Conservation (phyloP, 2,888 invertebrate genomes). For the Drosophila vallismaia region DNA sequence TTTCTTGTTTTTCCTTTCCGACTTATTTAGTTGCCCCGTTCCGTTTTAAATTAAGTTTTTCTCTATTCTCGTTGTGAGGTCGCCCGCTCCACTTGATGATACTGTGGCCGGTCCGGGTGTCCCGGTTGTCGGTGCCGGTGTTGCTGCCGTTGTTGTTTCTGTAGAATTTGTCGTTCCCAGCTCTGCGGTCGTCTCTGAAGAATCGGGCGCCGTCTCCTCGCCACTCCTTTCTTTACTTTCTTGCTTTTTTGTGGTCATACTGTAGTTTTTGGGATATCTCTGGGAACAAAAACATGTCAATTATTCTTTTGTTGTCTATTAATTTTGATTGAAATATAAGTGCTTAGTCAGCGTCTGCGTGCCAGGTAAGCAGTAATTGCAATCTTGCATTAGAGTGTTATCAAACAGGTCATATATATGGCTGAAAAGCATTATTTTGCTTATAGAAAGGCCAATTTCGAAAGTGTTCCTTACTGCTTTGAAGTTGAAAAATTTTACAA, state of each 20-base stretch:
- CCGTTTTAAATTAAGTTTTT: constrained; percentile 62
- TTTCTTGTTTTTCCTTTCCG: constrained; percentile 21
- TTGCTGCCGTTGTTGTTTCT: constrained; percentile 36
- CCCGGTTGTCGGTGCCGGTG: neutral
- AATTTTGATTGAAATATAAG: constrained; percentile 10
- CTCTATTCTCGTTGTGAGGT: constrained; percentile 55
- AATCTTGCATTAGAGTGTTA: constrained; percentile 31
- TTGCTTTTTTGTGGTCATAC: constrained; percentile 60
- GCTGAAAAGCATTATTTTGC: neutral
- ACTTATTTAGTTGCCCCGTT: constrained; percentile 15
- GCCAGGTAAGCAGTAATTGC: constrained; percentile 55
- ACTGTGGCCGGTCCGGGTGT: constrained; percentile 44
- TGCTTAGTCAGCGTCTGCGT: constrained; percentile 41
- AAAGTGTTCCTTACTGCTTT: neutral
- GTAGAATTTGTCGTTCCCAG: constrained; percentile 36
- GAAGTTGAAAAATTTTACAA: too few relatives aligned
- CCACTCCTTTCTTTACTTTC: constrained; percentile 54
- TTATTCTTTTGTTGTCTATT: neutral
- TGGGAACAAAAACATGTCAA: constrained; percentile 34
- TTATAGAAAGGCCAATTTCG: constrained; percentile 7
- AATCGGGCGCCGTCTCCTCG: constrained; percentile 44
- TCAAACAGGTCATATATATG: constrained; percentile 18
- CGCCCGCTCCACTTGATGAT: constrained; percentile 60
- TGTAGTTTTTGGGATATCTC: constrained; percentile 46
- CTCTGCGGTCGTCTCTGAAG: constrained; percentile 33